Percentiles rank a stretch among this genome's conserved stretches.
Evolutionary conservation across 2,113 vertebrate genomes (phyloP).

Genomic region (Corythaixoides concolor): DNA sequence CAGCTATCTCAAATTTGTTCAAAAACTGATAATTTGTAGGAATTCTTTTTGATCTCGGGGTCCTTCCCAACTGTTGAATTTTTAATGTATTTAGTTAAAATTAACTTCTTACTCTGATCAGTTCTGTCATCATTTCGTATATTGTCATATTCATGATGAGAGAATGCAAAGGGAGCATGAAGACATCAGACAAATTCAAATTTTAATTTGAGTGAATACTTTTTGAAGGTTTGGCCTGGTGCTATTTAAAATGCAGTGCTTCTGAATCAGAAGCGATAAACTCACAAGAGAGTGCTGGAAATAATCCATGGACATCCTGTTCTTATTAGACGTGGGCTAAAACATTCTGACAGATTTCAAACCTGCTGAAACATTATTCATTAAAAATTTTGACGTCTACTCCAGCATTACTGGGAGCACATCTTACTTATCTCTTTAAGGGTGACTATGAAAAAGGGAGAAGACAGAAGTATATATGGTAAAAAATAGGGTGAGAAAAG

Average conservation of each 20-base stretch:
- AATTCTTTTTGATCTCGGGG: not conserved
- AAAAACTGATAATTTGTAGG: not conserved
- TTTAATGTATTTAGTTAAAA: not conserved
- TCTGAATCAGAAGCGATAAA: constrained; percentile 23
- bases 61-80: not conserved
- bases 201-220: not conserved
- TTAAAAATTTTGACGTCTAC: not conserved
- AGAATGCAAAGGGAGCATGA: not conserved
- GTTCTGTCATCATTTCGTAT: not conserved
- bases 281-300: constrained; percentile 13
- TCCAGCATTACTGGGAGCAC: not conserved
- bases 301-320: constrained; percentile 39
- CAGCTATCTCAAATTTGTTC: not conserved
- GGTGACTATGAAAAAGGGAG: not conserved
- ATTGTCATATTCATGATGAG: not conserved
- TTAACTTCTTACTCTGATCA: not conserved
- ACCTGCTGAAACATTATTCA: constrained; percentile 16
- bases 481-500: not conserved
- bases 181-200: not conserved
- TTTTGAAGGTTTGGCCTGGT: not conserved
- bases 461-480: not conserved
- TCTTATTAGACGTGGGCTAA: constrained; percentile 27
- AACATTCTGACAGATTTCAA: constrained; percentile 33
- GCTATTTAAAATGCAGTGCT: not conserved
- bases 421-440: not conserved